These are phyloP conservation scores for Hipposideros larvatus DNA, from an alignment of 2,797 vertebrate genomes.

Conservation along the genomic window DNA sequence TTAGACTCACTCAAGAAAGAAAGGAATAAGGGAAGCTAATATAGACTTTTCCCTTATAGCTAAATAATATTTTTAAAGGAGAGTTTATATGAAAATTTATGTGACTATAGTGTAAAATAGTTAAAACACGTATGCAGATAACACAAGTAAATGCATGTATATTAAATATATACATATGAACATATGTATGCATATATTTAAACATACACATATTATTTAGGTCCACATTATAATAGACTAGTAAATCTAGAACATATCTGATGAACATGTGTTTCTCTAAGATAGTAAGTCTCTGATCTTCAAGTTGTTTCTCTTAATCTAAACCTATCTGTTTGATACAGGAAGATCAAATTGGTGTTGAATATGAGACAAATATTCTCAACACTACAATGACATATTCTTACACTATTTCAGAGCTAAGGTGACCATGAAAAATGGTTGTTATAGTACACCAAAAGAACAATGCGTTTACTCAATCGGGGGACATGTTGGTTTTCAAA, in stretches of 20 bases:
- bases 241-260: neutral
- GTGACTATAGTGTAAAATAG: neutral
- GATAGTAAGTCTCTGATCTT: neutral
- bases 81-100: neutral
- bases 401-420: neutral
- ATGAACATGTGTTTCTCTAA: neutral
- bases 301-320: neutral
- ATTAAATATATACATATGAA: neutral
- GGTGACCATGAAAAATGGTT: neutral
- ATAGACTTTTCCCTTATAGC: neutral
- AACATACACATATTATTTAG: neutral
- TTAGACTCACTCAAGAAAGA: neutral
- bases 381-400: neutral
- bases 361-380: neutral
- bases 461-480: neutral
- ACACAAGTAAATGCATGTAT: neutral
- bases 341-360: neutral
- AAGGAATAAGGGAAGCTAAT: neutral
- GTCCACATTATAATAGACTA: neutral
- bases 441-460: neutral
- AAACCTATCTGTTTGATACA: neutral
- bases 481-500: neutral
- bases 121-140: neutral
- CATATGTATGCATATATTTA: neutral
- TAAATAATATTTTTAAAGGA: constrained; percentile 17